These are phyloP conservation scores for Gari tellinella DNA, from an alignment of 2,888 invertebrate genomes.

Conservation along the genomic window DNA sequence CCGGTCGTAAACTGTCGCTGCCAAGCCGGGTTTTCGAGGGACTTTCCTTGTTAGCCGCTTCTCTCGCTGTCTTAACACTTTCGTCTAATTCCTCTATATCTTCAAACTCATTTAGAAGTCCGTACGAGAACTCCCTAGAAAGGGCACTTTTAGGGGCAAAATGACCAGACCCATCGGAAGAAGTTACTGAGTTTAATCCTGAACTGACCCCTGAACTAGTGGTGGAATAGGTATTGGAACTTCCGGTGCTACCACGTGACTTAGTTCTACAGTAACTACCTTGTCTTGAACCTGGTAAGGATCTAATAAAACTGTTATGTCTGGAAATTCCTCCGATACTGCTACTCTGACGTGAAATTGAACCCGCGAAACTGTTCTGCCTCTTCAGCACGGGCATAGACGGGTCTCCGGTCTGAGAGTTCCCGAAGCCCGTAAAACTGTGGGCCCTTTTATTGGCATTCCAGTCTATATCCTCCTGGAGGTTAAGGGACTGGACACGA, in stretches of 20 bases:
- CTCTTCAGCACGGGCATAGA: slow-evolving; percentile 28
- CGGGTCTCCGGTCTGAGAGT: not conserved
- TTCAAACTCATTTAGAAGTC: slow-evolving; percentile 57
- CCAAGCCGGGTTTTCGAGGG: slow-evolving; percentile 2
- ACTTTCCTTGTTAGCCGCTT: slow-evolving; percentile 15
- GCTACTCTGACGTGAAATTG: slow-evolving; percentile 27
- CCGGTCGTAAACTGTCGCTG: slow-evolving; percentile 48
- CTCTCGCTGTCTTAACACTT: slow-evolving; percentile 44
- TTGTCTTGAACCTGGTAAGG: slow-evolving; percentile 49
- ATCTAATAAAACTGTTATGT: slow-evolving; percentile 53
- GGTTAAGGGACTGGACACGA: slow-evolving; percentile 63
- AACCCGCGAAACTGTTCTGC: slow-evolving; percentile 52
- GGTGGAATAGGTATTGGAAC: slow-evolving; percentile 55
- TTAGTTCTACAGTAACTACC: slow-evolving; percentile 55
- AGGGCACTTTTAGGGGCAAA: slow-evolving; percentile 50
- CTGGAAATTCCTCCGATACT: slow-evolving; percentile 28
- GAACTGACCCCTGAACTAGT: slow-evolving; percentile 58
- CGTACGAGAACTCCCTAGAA: slow-evolving; percentile 54
- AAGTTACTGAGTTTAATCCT: slow-evolving; percentile 39
- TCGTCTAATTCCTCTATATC: slow-evolving; percentile 61
- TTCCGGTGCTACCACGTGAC: slow-evolving; percentile 61
- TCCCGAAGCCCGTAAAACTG: slow-evolving; percentile 58
- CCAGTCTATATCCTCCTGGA: slow-evolving; percentile 44
- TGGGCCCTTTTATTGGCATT: slow-evolving; percentile 44
- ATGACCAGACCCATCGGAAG: slow-evolving; percentile 43